Evolutionary conservation across 2,797 vertebrate genomes (phyloP), one percentile per base, ranked within the genome.

Genomic region (Lutjanus campechanus): DNA sequence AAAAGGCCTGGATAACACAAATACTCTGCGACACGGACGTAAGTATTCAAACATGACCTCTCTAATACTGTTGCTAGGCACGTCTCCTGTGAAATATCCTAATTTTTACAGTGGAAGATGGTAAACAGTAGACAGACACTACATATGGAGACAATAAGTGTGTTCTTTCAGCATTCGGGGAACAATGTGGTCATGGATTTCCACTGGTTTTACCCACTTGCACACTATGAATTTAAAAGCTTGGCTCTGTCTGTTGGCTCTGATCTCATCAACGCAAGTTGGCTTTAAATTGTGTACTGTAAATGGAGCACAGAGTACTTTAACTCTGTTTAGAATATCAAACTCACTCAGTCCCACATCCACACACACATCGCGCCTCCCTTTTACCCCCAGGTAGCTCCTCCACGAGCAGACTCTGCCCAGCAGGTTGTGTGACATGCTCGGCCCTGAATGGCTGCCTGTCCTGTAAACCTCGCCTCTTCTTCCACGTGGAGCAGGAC

Each of bases 391-490:
- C 86, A 94, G 92, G 90, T 51, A 83, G 77, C 59, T 79, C 85
- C 11, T 63, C 78, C 0, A 65, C 53, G 60, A 77, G 77, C 65
- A 86, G 66, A 66, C 56, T 62, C 20, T 98, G 97, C 91, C 96
- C 95, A 85, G 90, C 95, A 84, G 97, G 96, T 74, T 98, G 97
- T 91, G 95, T 93, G 2, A 96, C 96, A 0, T 98, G 97, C 91
- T 98, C 97, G 16, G 91, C 95, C 87, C 95, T 95, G 89, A 98
- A 97, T 7, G 97, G 97, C 88, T 98, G 97, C 78, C 93, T 98
- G 92, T 96, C 97, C 75, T 98, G 97, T 93, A 97, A 96, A 84
- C 96, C 97, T 88, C 96, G 96, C 88, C 95, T 97, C 85, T 98
- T 98, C 95, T 97, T 97, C 90, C 96, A 97, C 94, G 91, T 98